Conservation (phyloP, 2,797 vertebrate species). For the Leptoclinus maculatus region DNA sequence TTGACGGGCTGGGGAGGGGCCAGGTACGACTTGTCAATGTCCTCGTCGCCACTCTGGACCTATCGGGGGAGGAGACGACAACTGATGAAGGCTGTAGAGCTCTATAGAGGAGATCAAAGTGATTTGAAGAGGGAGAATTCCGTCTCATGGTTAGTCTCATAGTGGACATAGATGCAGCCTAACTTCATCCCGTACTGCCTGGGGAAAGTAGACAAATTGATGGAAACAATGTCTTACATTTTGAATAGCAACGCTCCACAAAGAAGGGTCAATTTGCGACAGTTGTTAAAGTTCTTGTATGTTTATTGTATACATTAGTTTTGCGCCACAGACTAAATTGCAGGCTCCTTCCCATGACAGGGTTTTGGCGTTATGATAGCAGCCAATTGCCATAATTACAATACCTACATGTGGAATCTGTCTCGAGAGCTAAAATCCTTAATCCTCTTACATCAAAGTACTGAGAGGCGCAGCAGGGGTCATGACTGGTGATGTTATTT, state of each 20-base stretch:
- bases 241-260: not conserved
- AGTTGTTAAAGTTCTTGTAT: not conserved
- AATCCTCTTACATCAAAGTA: conserved; percentile 62
- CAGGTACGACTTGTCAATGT: conserved; percentile 92
- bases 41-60: conserved; percentile 90
- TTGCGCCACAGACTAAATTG: conserved; percentile 13
- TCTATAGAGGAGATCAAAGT: not conserved
- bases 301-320: not conserved
- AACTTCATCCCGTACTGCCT: not conserved
- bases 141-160: no score
- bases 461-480: conserved; percentile 41
- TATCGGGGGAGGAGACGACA: conserved; percentile 53
- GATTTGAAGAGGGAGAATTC: not conserved
- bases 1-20: conserved; percentile 94
- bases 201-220: not conserved
- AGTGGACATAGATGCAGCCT: not conserved
- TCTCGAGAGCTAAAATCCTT: conserved; percentile 49
- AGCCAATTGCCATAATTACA: conserved; percentile 60
- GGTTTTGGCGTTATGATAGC: conserved; percentile 51
- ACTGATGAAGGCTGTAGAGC: not conserved
- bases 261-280: not conserved
- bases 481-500: conserved; percentile 25
- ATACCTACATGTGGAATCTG: conserved; percentile 50
- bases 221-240: no score
- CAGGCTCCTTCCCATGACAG: conserved; percentile 23